These are phyloP conservation scores for Geodia barretti DNA, from an alignment of 37 sponge, comb jelly and placozoan species.

Conservation along the genomic window DNA sequence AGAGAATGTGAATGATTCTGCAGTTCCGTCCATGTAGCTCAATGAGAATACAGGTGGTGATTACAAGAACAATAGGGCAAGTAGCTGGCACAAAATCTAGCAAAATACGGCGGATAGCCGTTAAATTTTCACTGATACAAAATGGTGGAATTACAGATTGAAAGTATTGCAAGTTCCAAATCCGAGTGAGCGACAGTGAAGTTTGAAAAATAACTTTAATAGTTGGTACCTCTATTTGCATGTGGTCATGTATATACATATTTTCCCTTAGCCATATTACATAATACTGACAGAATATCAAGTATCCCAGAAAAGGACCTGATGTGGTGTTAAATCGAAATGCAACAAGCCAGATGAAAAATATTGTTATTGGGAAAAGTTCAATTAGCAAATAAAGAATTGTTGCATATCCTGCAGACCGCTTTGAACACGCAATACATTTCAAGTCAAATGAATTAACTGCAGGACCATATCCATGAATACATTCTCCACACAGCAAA, in stretches of 20 bases:
- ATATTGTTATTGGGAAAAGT: background rate
- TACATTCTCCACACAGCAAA: background rate
- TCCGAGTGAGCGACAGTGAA: background rate
- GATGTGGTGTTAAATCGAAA: background rate
- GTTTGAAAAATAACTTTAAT: background rate
- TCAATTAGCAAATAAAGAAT: background rate
- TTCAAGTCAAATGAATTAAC: background rate
- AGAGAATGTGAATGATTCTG: background rate
- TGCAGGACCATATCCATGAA: constrained; percentile 3
- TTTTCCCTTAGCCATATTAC: background rate
- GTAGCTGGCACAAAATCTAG: background rate
- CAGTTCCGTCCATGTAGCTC: background rate
- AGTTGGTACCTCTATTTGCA: background rate
- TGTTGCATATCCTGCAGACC: background rate
- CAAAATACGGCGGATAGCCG: background rate
- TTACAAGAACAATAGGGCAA: background rate
- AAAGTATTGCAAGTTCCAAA: background rate
- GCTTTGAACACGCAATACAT: background rate
- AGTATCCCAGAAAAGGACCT: background rate
- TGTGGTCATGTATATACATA: background rate
- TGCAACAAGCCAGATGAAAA: background rate
- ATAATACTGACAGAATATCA: background rate
- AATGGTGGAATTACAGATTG: background rate
- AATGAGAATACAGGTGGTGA: background rate
- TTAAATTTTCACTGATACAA: background rate